These are phyloP conservation scores for Apamea crenata DNA, from an alignment of 2,888 invertebrate genomes.

Conservation along the genomic window DNA sequence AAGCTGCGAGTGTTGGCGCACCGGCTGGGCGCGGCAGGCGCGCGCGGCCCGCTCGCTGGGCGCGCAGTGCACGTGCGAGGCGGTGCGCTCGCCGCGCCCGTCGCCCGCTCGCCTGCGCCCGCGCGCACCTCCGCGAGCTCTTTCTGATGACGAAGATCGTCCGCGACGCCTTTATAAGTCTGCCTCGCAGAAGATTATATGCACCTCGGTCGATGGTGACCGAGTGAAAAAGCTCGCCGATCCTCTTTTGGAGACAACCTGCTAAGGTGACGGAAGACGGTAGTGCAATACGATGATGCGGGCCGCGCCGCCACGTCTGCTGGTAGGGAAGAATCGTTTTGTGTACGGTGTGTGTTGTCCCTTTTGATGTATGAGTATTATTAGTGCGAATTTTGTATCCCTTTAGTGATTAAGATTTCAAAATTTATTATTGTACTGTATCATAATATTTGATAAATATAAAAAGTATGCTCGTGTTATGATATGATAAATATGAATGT, in stretches of 20 bases:
- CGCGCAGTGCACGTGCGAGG: slow-evolving; percentile 73
- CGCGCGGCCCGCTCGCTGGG: slow-evolving; percentile 65
- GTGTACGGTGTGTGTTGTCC: slow-evolving; percentile 73
- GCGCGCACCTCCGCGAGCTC: slow-evolving; percentile 72
- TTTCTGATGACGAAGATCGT: slow-evolving; percentile 78
- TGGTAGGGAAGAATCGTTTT: slow-evolving; percentile 59
- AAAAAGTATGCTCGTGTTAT: slow-evolving; percentile 73
- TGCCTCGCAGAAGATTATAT: slow-evolving; percentile 75
- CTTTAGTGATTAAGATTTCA: slow-evolving; percentile 86
- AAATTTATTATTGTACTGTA: slow-evolving; percentile 88
- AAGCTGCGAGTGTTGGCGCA: slow-evolving; percentile 78
- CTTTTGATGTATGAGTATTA: slow-evolving; percentile 86
- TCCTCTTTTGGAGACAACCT: slow-evolving; percentile 87
- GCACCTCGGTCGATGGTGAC: slow-evolving; percentile 68
- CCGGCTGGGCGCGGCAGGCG: slow-evolving; percentile 66
- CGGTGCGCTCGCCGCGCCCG: slow-evolving; percentile 68
- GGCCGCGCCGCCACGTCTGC: slow-evolving; percentile 23
- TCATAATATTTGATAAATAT: slow-evolving; percentile 70
- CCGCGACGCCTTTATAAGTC: slow-evolving; percentile 80
- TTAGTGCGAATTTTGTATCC: slow-evolving; percentile 89
- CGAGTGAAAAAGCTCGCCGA: slow-evolving; percentile 71
- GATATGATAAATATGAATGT: slow-evolving; percentile 78
- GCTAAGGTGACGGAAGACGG: slow-evolving; percentile 69
- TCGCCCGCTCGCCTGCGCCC: slow-evolving; percentile 66
- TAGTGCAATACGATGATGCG: slow-evolving; percentile 41